Base-by-base conservation (phyloP, 2,113 vertebrate genomes). In the Synodontis membranacea region DNA sequence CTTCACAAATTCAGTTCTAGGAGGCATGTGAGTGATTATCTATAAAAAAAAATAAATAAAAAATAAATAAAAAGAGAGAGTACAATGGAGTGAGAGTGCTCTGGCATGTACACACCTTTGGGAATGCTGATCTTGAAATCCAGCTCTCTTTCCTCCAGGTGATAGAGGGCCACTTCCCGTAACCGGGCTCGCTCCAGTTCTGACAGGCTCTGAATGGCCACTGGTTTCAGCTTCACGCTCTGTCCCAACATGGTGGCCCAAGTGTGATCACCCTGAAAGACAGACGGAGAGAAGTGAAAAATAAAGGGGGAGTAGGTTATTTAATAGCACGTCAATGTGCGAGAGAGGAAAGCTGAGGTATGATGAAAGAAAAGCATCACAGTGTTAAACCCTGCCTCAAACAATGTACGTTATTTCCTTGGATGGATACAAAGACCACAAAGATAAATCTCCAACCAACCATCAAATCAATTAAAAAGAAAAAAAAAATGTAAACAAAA, bases 201-300 rank as follows among this genome's bases (percentile, higher is more conserved):
- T 0, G 95, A 96, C 68, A 96, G 94, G 84, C 89, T 95, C 92
- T 96, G 95, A 88, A 96, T 95, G 60, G 93, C 88, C 56, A 95
- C 94, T 1, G 95, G 91, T 89, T 94, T 93, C 80, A 96, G 83
- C 62, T 90, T 93, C 52, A 95, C 92, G 3, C 91, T 95, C 88
- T 96, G 95, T 28, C 95, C 95, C 92, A 95, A 84, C 95, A 95
- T 95, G 91, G 94, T 95, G 14, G 90, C 88, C 95, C 95, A 95
- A 86, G 90, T 94, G 85, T 94, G 91, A 83, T 95, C 93, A 4
- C 94, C 95, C 95, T 95, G 83, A 52, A 1, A 46, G 74, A 14
- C 56, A 17, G 4, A 50, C 21, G 80, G 6, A 80, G 46, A 82
- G 56, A 72, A 19, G 70, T 15, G 11, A 50, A 28, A 76, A 83